A percentile compares a stretch with the other conserved stretches of the same genome.
phyloP scores from a whole-genome alignment of 2,888 invertebrate species.

The Lepidochrysops patricia region DNA sequence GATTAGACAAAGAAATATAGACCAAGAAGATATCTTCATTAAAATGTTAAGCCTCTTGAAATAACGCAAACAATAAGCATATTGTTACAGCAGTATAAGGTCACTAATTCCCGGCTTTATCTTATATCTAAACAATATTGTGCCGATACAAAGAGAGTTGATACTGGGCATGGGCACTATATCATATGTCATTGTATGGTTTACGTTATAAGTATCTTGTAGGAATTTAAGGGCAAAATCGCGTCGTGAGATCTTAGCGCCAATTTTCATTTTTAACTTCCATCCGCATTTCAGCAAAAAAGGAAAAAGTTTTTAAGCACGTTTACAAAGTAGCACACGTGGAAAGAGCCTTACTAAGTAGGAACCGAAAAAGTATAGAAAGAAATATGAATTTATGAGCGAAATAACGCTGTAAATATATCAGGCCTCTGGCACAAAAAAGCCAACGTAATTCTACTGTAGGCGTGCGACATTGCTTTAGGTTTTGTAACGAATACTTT shows the following conservation, averaged over 20 bases:
- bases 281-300: neutral
- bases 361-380: slow-evolving; percentile 14
- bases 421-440: slow-evolving; percentile 19
- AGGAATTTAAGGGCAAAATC: too few relatives aligned
- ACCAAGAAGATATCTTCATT: neutral
- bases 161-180: slow-evolving; percentile 2
- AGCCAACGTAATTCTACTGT: slow-evolving; percentile 14
- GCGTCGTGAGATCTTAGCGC: too few relatives aligned
- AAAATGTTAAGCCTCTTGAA: neutral
- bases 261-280: neutral
- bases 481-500: slow-evolving; percentile 14
- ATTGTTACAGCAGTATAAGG: too few relatives aligned
- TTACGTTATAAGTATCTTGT: neutral
- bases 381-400: slow-evolving; percentile 21
- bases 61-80: neutral
- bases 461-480: slow-evolving; percentile 15
- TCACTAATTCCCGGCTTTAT: neutral
- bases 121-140: neutral
- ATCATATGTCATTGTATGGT: neutral
- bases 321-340: neutral
- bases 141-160: neutral
- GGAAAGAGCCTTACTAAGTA: slow-evolving; percentile 2
- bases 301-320: neutral
- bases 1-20: neutral
- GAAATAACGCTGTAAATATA: slow-evolving; percentile 21